Conservation (phyloP, 2,888 invertebrate species). For the Bugula neritina region DNA sequence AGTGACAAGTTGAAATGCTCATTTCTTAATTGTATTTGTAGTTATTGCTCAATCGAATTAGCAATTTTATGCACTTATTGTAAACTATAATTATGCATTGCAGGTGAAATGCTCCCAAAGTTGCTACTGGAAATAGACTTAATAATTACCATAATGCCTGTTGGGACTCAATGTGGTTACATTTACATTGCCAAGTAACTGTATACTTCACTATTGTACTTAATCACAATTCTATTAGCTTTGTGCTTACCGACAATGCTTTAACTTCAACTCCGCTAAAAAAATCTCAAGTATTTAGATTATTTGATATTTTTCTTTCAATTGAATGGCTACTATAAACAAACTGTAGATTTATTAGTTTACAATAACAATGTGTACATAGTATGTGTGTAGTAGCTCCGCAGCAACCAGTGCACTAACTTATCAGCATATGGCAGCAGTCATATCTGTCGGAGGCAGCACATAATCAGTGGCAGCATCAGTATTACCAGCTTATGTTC, state of each 20-base stretch:
- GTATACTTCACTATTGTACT: not conserved
- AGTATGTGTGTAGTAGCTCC: not conserved
- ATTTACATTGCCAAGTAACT: not conserved
- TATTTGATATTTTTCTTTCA: not conserved
- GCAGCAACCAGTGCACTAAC: not conserved
- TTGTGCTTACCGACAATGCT: not conserved
- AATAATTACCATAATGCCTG: too few relatives aligned
- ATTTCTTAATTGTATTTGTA: too few relatives aligned
- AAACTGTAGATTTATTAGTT: not conserved
- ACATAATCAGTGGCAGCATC: not conserved
- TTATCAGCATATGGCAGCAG: not conserved
- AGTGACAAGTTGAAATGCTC: too few relatives aligned
- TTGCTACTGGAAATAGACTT: too few relatives aligned
- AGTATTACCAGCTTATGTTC: not conserved
- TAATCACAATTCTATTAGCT: not conserved
- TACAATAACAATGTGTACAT: not conserved
- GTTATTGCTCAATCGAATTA: too few relatives aligned
- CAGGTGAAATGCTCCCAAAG: too few relatives aligned
- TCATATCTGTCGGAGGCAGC: not conserved
- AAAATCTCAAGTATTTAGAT: not conserved
- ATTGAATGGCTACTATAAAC: not conserved
- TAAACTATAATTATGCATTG: too few relatives aligned
- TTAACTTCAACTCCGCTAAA: not conserved
- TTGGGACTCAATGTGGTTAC: too few relatives aligned
- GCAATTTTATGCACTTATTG: too few relatives aligned